Evolutionary conservation across 92 coral and sea anemone species (phyloP).

Genomic region (Meandrina meandrites): DNA sequence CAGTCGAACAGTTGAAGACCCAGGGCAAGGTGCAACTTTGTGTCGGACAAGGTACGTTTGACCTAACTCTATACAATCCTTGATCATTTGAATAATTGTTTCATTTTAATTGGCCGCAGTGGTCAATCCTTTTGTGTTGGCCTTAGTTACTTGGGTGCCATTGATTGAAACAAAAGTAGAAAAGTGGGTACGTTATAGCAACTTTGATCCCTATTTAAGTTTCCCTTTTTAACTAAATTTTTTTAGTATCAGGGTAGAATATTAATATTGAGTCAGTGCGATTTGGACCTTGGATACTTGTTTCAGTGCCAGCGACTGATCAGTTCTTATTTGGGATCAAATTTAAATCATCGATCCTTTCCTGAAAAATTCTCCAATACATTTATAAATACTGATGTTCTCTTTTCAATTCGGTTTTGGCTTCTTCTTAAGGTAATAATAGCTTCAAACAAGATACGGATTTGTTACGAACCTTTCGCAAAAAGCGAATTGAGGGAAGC

Average conservation of each 20-base stretch:
- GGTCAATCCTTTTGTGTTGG: neutral
- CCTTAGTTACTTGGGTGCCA: neutral
- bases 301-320: neutral
- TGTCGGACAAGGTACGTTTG: slow-evolving; percentile 7
- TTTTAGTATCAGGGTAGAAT: neutral
- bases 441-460: neutral
- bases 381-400: neutral
- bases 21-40: slow-evolving; percentile 28
- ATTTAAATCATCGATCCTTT: neutral
- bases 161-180: neutral
- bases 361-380: neutral
- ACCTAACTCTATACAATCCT: neutral
- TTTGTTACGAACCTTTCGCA: no score
- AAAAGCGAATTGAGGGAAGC: neutral
- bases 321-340: neutral
- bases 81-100: neutral
- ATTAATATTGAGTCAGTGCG: neutral
- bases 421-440: neutral
- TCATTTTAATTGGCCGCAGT: neutral
- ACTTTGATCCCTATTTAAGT: neutral
- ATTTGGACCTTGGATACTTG: neutral
- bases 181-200: neutral
- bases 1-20: slow-evolving; percentile 32
- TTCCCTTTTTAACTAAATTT: neutral
- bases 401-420: neutral